Conservation (phyloP, 2,888 invertebrate species). For the Pimpla rufipes region DNA sequence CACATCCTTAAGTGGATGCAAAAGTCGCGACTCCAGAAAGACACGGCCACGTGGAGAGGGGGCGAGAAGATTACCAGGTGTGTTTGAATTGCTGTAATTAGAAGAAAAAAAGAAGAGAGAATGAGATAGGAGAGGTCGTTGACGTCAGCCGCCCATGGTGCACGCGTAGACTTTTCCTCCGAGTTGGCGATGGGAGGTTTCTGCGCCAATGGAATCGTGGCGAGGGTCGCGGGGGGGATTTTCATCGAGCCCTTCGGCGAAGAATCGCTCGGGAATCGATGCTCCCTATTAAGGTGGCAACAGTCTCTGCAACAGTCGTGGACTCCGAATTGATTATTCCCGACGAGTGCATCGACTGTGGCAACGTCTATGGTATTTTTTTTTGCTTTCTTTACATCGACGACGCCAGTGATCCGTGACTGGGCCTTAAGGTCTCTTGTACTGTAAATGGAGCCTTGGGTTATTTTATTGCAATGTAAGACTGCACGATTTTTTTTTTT, state of each 20-base stretch:
- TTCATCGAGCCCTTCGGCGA: slow-evolving; percentile 2
- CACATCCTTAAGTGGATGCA: neutral
- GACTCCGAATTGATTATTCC: neutral
- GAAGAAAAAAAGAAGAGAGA: too few relatives aligned
- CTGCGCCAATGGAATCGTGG: slow-evolving; percentile 14
- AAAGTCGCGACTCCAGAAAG: neutral
- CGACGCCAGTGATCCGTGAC: too few relatives aligned
- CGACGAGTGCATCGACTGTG: neutral
- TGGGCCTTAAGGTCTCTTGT: too few relatives aligned
- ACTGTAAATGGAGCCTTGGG: too few relatives aligned
- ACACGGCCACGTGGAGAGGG: too few relatives aligned
- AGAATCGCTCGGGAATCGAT: neutral
- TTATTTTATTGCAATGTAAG: too few relatives aligned
- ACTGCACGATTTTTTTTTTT: too few relatives aligned
- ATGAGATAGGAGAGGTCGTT: slow-evolving; percentile 23
- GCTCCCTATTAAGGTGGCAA: neutral
- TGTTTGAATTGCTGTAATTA: slow-evolving; percentile 18
- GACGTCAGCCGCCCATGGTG: neutral
- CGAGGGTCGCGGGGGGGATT: neutral
- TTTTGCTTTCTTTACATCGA: too few relatives aligned
- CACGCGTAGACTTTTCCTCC: neutral
- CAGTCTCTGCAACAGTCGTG: neutral
- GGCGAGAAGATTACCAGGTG: neutral
- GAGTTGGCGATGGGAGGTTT: neutral
- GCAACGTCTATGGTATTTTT: neutral